Evolutionary conservation across 2,888 invertebrate genomes (phyloP).

Genomic region (Phyto melanocephala): DNA sequence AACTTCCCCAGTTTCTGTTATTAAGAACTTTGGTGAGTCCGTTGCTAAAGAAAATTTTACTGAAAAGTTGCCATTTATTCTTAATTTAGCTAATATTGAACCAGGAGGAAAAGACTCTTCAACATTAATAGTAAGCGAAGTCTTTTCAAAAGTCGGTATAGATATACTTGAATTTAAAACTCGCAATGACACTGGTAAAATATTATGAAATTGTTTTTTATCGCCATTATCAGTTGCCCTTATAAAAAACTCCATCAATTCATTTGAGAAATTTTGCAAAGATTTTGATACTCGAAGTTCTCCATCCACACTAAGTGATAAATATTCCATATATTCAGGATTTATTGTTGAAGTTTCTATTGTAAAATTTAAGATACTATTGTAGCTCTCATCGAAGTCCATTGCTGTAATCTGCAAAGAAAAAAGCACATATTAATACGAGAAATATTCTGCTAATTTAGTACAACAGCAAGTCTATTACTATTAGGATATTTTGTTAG

Average conservation of each 20-base stretch:
- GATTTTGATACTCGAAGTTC: constrained; percentile 84
- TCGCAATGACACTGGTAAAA: constrained; percentile 89
- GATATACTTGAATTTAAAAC: constrained; percentile 85
- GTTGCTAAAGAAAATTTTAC: constrained; percentile 83
- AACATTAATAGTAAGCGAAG: constrained; percentile 88
- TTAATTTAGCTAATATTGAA: constrained; percentile 84
- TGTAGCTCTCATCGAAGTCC: constrained; percentile 88
- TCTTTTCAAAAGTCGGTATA: constrained; percentile 87
- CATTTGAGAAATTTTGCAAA: constrained; percentile 82
- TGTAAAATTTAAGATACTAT: constrained; percentile 86
- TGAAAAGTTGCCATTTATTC: constrained; percentile 83
- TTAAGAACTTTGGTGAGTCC: constrained; percentile 83
- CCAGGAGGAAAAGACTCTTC: constrained; percentile 86
- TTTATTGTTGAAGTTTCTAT: constrained; percentile 85
- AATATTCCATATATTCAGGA: constrained; percentile 83
- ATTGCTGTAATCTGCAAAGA: constrained; percentile 69
- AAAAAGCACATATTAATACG: constrained; percentile 41
- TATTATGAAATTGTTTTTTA: constrained; percentile 86
- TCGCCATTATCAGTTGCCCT: constrained; percentile 90
- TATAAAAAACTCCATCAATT: constrained; percentile 92
- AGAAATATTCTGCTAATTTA: too few relatives aligned
- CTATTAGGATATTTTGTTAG: too few relatives aligned
- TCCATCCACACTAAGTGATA: constrained; percentile 88
- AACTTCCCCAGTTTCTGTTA: constrained; percentile 87
- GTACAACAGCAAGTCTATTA: too few relatives aligned